Evolutionary conservation across 2,888 invertebrate genomes (phyloP).

Genomic region (Andrena fulva): DNA sequence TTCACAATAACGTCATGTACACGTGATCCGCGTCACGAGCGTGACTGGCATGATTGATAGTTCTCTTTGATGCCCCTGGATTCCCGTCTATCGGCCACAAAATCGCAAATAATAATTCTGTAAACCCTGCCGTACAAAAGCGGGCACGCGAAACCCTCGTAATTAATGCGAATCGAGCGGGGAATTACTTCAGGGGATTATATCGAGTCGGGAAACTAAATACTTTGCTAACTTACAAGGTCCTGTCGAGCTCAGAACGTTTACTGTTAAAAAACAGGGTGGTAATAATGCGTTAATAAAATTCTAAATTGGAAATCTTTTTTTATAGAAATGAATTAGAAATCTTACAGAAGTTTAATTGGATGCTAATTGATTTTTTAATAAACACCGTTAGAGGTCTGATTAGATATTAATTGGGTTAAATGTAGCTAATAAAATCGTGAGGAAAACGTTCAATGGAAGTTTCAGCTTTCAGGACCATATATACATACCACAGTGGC

Average conservation of each 20-base stretch:
- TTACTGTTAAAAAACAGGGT: no score
- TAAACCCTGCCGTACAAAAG: neutral
- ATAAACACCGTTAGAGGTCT: no score
- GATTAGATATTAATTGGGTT: no score
- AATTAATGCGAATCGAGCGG: neutral
- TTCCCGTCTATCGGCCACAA: conserved; percentile 14
- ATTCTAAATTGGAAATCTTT: no score
- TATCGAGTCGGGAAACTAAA: neutral
- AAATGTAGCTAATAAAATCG: no score
- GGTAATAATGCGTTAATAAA: no score
- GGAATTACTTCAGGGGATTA: neutral
- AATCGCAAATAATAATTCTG: neutral
- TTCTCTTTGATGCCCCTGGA: conserved; percentile 24
- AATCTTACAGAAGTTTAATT: no score
- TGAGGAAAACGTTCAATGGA: neutral
- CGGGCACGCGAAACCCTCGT: neutral
- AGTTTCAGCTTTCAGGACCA: neutral
- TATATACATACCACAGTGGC: neutral
- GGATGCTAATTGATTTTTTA: no score
- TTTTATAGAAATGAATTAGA: no score
- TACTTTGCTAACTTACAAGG: neutral
- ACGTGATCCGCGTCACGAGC: conserved; percentile 56
- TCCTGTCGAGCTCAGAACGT: no score
- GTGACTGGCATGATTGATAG: conserved; percentile 61
- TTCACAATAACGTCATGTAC: conserved; percentile 69